Evolutionary conservation across 2,888 invertebrate genomes (phyloP), one percentile per base, ranked within the genome.

Genomic region (Mactromeris polynyma): DNA sequence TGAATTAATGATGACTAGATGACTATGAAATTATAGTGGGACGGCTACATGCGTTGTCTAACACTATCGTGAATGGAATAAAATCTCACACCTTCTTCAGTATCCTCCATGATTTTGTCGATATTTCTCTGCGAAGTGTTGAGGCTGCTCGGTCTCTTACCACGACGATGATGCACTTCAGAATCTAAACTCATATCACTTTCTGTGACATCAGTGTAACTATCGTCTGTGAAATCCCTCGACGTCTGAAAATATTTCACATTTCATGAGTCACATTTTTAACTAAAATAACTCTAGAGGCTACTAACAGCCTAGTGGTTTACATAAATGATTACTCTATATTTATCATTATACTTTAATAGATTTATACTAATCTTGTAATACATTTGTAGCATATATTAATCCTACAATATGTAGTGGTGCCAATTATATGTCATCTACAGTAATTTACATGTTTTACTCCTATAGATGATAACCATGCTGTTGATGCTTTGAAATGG

Each of bases 151-250:
- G 83, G 83, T 81, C 86, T 81, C 11, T 73, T 31, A 19, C 73
- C 82, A 3, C 81, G 64, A 14, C 90, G 89, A 14, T 79, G 83
- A 42, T 85, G 82, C 54, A 85, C 85, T n/a, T 93, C 92, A 11
- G 92, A 92, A 77, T 94, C 94, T 85, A 93, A 94, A 80, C 94
- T 94, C 92, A 93, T 90, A 77, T 94, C 94, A 82, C 93, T 94
- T 85, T 94, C 94, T 17, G 94, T 94, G 2, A 92, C 92, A 0
- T 93, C 89, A 0, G 94, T 94, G 80, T 94, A 94, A 64, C 94
- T 94, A 46, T 94, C 94, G 79, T 94, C 94, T 2, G 94, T 94
- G 77, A 90, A 93, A 26, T 93, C 93, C 26, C 91, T 58, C 6
- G 88, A 81, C 2, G 42, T 87, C 89, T 93, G 89, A 79, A 83